Evolutionary conservation across 2,797 vertebrate species (phyloP).

Genomic region (Helicolenus hilgendorfi): DNA sequence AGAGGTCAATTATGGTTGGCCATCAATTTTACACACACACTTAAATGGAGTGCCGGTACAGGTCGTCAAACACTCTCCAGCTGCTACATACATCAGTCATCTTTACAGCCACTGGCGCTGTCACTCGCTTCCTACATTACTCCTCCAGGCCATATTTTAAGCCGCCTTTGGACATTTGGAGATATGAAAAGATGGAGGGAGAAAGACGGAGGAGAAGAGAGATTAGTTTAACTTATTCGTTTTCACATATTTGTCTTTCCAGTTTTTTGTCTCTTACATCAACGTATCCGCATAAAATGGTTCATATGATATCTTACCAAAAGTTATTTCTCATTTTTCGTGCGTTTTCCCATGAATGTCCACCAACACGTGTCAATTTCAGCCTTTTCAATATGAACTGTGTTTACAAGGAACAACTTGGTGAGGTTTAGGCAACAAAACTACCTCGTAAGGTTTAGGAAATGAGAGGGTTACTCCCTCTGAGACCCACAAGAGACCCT

Average conservation of each 20-base stretch:
- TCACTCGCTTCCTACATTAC: constrained; percentile 47
- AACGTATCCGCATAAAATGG: too few species aligned
- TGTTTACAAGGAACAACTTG: too few species aligned
- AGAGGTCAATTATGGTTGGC: constrained; percentile 86
- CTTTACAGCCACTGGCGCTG: constrained; percentile 72
- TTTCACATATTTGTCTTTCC: not conserved
- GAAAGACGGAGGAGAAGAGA: not conserved
- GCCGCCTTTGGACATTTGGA: constrained; percentile 11
- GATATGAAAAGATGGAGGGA: not conserved
- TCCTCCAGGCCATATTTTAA: constrained; percentile 25
- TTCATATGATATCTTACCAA: too few species aligned
- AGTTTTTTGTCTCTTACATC: not conserved
- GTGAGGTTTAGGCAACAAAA: too few species aligned
- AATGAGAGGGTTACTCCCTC: too few species aligned
- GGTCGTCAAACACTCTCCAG: constrained; percentile 86
- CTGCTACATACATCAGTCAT: constrained; percentile 85
- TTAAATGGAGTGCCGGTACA: constrained; percentile 87
- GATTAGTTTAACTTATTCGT: not conserved
- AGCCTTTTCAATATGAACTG: too few species aligned
- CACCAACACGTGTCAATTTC: too few species aligned
- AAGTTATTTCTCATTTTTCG: too few species aligned
- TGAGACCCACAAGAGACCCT: too few species aligned
- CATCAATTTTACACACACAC: constrained; percentile 89
- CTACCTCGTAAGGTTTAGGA: too few species aligned
- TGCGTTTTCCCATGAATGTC: too few species aligned